Evolutionary conservation across 1,140 invertebrate species (phyloP), one percentile per base, ranked within the genome.

Genomic region (Drosophila biarmipes): DNA sequence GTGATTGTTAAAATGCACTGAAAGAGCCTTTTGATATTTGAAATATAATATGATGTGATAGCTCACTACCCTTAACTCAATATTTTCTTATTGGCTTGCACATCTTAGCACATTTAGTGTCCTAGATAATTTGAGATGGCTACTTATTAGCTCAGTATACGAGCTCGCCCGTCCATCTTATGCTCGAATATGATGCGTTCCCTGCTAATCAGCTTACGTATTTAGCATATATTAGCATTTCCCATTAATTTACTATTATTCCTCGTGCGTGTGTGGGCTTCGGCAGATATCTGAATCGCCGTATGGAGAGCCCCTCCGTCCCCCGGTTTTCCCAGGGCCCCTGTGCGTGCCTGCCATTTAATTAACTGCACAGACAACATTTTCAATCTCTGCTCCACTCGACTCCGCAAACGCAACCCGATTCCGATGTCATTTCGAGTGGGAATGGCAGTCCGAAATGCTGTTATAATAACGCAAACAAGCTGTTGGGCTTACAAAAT

Each of bases 311-410:
- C 52, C 49, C 53, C 24, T 46, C 49, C 53, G 19, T 46, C 27
- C 43, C 40, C 42, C 34, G 14, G 17, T 45, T 12, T 24, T 11
- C 21, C 21, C 73, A 15, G n/a, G 34, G 17, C 27, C 58, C 56
- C 58, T 66, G 80, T 76, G 72, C 72, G 72, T 84, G 76, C 66
- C 72, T 76, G 55, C 58, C 73, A 85, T 86, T 84, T 84, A 84
- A 84, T 84, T 85, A 84, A 85, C 76, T 76, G 64, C 54, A 68
- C 63, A 84, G 62, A 57, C 42, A 82, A 62, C 73, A 77, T 73
- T 81, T 56, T 59, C 78, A 64, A 72, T 72, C 66, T 55, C 63
- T 21, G 66, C 63, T 53, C 42, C 34, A 42, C 51, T 35, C 29
- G 19, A 46, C 19, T 34, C 40, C 42, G 21, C n/a, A 55, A 45